A percentile compares a stretch with the other conserved stretches of the same genome.
phyloP scores from a whole-genome alignment of 2,113 vertebrate genomes.

The Chloebia gouldiae region DNA sequence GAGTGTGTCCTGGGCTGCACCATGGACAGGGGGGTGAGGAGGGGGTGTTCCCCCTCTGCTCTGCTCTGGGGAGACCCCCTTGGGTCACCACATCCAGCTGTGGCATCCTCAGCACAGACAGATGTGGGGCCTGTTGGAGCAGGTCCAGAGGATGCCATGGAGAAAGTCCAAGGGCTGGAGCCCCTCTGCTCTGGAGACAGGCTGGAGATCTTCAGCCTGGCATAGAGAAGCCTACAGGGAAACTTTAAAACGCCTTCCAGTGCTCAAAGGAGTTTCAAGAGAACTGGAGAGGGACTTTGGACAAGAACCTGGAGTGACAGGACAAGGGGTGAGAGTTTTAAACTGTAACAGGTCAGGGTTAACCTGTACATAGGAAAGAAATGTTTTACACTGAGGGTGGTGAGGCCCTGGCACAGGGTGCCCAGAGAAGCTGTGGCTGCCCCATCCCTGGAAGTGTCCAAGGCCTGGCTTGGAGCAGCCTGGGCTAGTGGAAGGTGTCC shows the following conservation, averaged over 20 bases:
- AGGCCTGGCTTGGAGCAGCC: not conserved
- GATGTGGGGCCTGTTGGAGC: not conserved
- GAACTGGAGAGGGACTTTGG: not conserved
- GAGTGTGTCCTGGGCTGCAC: rapidly evolving
- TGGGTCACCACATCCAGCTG: not conserved
- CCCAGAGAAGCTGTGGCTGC: not conserved
- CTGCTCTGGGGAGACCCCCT: not conserved
- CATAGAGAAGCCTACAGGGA: not conserved
- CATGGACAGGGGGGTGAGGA: not conserved
- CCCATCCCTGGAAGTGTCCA: not conserved
- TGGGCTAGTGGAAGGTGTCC: not conserved
- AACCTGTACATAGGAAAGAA: not conserved
- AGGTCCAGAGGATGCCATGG: rapidly evolving
- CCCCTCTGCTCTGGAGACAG: not conserved
- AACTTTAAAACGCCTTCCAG: not conserved
- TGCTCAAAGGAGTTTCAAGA: not conserved
- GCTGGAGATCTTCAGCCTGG: not conserved
- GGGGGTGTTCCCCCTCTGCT: not conserved
- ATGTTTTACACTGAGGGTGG: not conserved
- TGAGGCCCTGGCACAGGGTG: rapidly evolving
- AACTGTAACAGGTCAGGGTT: not conserved
- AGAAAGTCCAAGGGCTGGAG: not conserved
- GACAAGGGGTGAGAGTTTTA: not conserved
- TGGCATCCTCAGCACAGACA: not conserved
- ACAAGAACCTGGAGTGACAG: not conserved